A percentile compares a stretch with the other conserved stretches of the same genome.
phyloP scores from a whole-genome alignment of 2,797 vertebrate species.

The Buceros bicornis region DNA sequence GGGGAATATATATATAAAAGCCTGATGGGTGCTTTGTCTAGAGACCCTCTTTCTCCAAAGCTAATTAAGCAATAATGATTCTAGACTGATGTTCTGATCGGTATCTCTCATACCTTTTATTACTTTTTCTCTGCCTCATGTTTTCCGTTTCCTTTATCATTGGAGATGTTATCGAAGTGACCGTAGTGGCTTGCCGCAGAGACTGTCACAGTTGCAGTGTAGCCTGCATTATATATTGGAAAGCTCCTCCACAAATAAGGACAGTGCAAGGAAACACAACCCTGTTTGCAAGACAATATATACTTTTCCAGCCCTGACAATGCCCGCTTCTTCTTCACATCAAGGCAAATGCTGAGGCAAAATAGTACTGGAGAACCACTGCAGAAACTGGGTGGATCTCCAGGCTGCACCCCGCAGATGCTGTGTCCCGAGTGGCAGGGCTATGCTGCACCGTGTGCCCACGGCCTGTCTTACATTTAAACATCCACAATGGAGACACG shows the following conservation, averaged over 20 bases:
- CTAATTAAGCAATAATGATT: slow-evolving; percentile 30
- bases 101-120: slow-evolving; percentile 48
- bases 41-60: neutral
- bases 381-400: neutral
- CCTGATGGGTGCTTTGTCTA: neutral
- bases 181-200: neutral
- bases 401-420: neutral
- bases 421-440: too few relatives aligned
- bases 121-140: slow-evolving; percentile 21
- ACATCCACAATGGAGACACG: neutral
- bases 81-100: slow-evolving; percentile 30
- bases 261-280: neutral
- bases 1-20: neutral
- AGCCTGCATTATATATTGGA: neutral
- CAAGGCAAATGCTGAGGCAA: neutral
- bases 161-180: slow-evolving; percentile 16
- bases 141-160: slow-evolving; percentile 58
- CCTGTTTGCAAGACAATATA: neutral
- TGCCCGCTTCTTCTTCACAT: neutral
- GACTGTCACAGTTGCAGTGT: neutral
- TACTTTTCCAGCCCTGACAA: neutral
- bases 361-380: neutral
- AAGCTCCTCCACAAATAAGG: neutral
- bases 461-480: neutral
- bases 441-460: neutral